Evolutionary conservation across 2,888 invertebrate species (phyloP), one percentile per base, ranked within the genome.

Genomic region (Caenorhabditis doughertyi): DNA sequence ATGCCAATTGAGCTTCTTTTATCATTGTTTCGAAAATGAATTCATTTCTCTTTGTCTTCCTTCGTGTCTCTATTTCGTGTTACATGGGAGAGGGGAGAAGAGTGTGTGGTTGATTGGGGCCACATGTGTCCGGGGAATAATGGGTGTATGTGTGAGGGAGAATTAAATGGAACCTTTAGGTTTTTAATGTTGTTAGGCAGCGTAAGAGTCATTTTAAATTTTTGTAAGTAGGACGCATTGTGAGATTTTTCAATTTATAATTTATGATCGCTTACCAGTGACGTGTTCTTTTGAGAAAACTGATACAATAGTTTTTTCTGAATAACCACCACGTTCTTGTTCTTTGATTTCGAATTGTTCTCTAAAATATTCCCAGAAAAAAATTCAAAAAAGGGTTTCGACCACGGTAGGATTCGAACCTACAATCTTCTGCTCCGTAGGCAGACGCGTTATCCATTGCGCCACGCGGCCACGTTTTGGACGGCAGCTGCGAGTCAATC

Each of bases 401-500:
- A 65, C 29, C 44, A 32, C 21, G 27, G 13, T 13, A 29, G n/a
- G 56, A 32, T 56, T 21, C 39, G 16, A 42, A 62, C 27, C 62
- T 92, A 85, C 90, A 92, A 92, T 92, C 90, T 91, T 91, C 91
- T 89, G 91, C 88, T 91, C 89, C 91, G 91, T 91, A 91, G 91
- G 88, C 91, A 89, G 91, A 92, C 91, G 91, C 91, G 86, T 88
- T 88, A 86, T 88, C 87, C 88, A 88, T 87, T 88, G 86, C 86
- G 88, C 88, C 86, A 88, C 86, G 83, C 84, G 84, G 85, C 85
- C 84, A 71, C 73, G 39, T n/a, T n/a, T n/a, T n/a, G n/a, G n/a
- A n/a, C n/a, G n/a, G n/a, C n/a, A n/a, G n/a, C n/a, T n/a, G n/a
- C n/a, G n/a, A n/a, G n/a, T n/a, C n/a, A n/a, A n/a, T n/a, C n/a